Percentiles rank a stretch among this genome's conserved stretches.
Conservation (phyloP, 1,140 invertebrate species). For the Eupeodes corollae region DNA sequence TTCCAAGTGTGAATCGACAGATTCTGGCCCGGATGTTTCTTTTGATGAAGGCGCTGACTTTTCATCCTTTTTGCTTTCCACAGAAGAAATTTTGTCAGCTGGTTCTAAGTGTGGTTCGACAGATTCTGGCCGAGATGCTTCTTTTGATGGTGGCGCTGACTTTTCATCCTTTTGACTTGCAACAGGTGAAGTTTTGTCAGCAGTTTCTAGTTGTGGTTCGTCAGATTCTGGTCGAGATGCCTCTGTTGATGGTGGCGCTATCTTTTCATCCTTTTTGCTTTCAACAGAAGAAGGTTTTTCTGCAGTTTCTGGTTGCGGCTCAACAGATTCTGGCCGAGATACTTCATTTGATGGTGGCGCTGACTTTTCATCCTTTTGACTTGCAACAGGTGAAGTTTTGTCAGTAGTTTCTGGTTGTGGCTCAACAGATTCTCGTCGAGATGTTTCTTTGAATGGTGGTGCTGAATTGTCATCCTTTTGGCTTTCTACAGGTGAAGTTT, state of each 20-base stretch:
- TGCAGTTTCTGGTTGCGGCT: slow-evolving; percentile 1
- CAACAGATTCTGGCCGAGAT: neutral
- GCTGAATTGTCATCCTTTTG: neutral
- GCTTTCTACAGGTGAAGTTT: neutral
- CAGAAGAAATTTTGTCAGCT: neutral
- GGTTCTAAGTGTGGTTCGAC: neutral
- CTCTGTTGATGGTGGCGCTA: neutral
- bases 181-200: slow-evolving; percentile 3
- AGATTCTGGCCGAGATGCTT: slow-evolving; percentile 10
- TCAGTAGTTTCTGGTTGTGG: neutral
- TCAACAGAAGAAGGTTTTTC: neutral
- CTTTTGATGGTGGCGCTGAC: slow-evolving; percentile 9
- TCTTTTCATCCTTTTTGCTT: slow-evolving; percentile 8
- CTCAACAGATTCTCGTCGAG: slow-evolving; percentile 7
- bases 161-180: slow-evolving; percentile 12
- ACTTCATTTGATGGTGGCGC: neutral
- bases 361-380: neutral
- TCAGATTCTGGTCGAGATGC: neutral
- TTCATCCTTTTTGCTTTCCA: slow-evolving; percentile 5
- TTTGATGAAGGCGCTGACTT: slow-evolving; percentile 2
- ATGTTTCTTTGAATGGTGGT: slow-evolving; percentile 6
- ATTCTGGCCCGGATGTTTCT: slow-evolving; percentile 8
- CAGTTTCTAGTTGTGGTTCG: neutral
- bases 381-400: neutral
- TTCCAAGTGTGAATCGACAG: neutral